Conservation (phyloP, 2,113 vertebrate genomes). For the Strix uralensis region DNA sequence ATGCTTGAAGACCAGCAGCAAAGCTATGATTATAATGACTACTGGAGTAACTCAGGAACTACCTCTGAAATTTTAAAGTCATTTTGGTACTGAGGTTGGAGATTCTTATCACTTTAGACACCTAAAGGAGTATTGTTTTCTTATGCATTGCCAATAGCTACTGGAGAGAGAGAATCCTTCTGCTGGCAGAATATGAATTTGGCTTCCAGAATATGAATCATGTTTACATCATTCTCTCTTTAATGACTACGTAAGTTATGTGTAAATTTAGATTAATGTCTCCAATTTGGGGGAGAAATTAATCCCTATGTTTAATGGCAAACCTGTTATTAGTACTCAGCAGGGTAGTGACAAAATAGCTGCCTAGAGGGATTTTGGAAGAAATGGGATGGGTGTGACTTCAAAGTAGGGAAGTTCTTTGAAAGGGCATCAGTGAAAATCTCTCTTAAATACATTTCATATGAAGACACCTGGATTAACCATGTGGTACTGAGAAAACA, state of each 20-base stretch:
- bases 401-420: background rate
- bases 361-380: background rate
- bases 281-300: background rate
- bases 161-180: background rate
- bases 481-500: accelerated
- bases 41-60: background rate
- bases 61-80: background rate
- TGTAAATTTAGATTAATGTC: background rate
- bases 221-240: background rate
- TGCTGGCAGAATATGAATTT: background rate
- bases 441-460: background rate
- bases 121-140: background rate
- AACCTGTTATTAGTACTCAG: background rate
- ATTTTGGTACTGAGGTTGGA: background rate
- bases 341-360: background rate
- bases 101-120: background rate
- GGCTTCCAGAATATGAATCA: background rate
- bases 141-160: background rate
- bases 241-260: background rate
- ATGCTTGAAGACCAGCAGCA: background rate
- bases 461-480: background rate
- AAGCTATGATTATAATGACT: background rate
- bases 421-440: background rate
- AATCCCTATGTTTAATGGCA: background rate
- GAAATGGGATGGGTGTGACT: background rate